Base-by-base conservation (phyloP, 2,888 invertebrate species). In the Oscheius myriophilus region DNA sequence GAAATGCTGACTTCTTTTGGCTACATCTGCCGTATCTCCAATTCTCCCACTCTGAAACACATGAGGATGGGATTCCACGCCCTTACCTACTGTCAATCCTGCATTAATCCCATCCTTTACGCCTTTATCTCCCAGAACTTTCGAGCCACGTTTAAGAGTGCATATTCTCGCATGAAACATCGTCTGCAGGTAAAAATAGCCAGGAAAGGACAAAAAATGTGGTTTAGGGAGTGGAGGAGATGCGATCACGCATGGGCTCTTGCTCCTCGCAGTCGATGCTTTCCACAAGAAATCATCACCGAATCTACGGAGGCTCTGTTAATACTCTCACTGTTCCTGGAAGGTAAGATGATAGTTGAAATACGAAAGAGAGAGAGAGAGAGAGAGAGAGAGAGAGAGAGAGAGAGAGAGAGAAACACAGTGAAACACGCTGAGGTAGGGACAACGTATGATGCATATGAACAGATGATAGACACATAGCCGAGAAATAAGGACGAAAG, bases 21-120 rank as follows among this genome's bases (percentile, higher is more conserved):
- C 0, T 80, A 90, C 26, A 83, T 92, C 16, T 82, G 82, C 51
- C 89, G 89, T 1, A 76, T 79, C 4, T 79, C 80, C 11, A 80
- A 78, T 55, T 88, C 88, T 25, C 90, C 90, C 2, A 82, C 87
- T 23, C 86, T 90, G 63, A 91, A 91, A 80, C 90, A 91, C 74
- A 88, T 91, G 87, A 89, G 90, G 52, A 91, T 90, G 46, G 88
- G 90, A 9, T 91, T 91, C 83, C 75, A 80, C 54, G 79, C 79
- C 1, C 66, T 81, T 41, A 80, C 92, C 0, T 92, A 92, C 86
- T 90, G 91, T 83, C 92, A 92, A 88, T 91, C 91, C 82, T 92
- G 91, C 86, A 90, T 92, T 78, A 92, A 92, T 87, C 92, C 92
- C 4, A 89, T 92, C 49, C 90, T 92, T 42, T 92, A 92, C 85